These are phyloP conservation scores for silkworm (Bombyx mori) DNA, from an alignment of 1,140 invertebrate genomes.

Conservation along the genomic window DNA sequence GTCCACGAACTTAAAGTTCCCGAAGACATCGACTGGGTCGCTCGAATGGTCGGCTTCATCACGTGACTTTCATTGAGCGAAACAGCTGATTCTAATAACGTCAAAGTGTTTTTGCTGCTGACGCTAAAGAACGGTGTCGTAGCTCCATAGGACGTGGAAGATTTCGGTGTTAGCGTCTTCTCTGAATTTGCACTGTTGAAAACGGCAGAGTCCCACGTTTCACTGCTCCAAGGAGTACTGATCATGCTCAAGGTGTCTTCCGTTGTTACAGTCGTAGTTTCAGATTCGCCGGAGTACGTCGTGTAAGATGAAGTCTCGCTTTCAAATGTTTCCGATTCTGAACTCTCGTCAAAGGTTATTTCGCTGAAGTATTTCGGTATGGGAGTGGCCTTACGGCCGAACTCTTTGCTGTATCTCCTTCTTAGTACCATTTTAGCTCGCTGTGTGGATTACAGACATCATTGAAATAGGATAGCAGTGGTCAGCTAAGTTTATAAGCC, in stretches of 20 bases:
- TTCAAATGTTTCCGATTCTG: not conserved
- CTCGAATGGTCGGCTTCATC: not conserved
- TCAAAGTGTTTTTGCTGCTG: slow-evolving; percentile 17
- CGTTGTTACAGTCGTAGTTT: slow-evolving; percentile 3
- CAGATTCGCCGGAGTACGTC: not conserved
- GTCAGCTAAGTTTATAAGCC: slow-evolving; percentile 44
- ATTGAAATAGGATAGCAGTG: slow-evolving; percentile 44
- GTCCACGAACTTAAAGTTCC: slow-evolving; percentile 35
- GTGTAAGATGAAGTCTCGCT: not conserved
- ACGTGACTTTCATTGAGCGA: not conserved
- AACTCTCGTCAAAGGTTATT: not conserved
- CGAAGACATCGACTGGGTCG: not conserved
- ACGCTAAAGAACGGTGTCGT: slow-evolving; percentile 5
- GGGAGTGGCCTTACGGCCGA: not conserved
- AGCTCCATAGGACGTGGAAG: slow-evolving; percentile 17
- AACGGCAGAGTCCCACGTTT: slow-evolving; percentile 20
- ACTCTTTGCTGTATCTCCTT: not conserved
- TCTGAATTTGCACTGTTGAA: not conserved
- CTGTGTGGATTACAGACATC: slow-evolving; percentile 51
- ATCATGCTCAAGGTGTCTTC: slow-evolving; percentile 42
- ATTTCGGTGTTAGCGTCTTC: not conserved
- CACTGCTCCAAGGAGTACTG: slow-evolving; percentile 36
- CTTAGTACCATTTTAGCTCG: slow-evolving; percentile 13
- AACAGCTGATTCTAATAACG: slow-evolving; percentile 6
- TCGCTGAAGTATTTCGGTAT: not conserved